Evolutionary conservation across 1,140 invertebrate genomes (phyloP), one percentile per base, ranked within the genome.

Genomic region (Scaptomyza pallida): DNA sequence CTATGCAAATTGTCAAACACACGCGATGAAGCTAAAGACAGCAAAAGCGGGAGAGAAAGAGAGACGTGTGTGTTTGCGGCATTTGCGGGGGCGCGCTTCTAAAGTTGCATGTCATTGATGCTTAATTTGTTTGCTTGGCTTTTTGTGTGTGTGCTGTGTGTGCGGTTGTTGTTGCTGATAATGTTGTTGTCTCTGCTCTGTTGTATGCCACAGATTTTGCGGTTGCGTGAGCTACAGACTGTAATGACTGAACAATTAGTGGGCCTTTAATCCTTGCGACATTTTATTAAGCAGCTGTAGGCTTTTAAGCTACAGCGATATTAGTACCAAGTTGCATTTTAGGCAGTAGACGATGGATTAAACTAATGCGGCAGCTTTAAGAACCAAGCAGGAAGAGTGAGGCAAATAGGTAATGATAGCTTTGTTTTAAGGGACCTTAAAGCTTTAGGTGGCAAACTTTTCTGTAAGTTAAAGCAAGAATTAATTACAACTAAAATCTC

Each of bases 81-180:
- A 35, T 37, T 37, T 30, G 19, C 19, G 23, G 51, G 33, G 17
- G 21, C 75, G 64, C 62, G 64, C 65, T 61, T 73, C 77, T 70
- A 85, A 85, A 85, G 69, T 85, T 86, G 81, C 81, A 85, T 85
- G 81, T 85, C 81, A 85, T 86, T 85, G 77, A 74, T 70, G 82
- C 73, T 77, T 85, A 85, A 85, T 85, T 85, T 85, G 81, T 81
- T 85, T 85, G 77, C 82, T 68, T 76, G 73, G 72, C 75, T 86
- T 85, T 65, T 77, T 82, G 78, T 76, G 73, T 86, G 68, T 54
- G n/a, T n/a, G n/a, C n/a, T n/a, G n/a, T 19, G 40, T 75, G 35
- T 59, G 43, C 12, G 44, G 55, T 61, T 47, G 10, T 43, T 56
- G 52, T 50, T 16, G 30, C 26, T 9, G 26, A 30, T 30, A 30